Conservation (phyloP, 2,888 invertebrate genomes). For the Netelia virgata region DNA sequence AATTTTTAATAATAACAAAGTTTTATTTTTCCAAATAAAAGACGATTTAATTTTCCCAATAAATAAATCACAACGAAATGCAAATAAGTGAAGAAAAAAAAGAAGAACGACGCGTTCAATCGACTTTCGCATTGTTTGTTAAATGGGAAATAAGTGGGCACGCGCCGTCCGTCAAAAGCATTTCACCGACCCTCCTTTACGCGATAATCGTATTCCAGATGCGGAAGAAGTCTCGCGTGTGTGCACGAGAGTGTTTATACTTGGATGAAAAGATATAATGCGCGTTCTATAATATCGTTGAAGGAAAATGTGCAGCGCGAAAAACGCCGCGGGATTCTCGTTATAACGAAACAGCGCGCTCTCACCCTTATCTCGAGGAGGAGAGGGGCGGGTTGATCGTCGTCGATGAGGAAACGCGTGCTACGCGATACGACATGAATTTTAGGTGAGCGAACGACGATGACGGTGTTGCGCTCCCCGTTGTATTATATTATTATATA, state of each 20-base stretch:
- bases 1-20: too few relatives aligned
- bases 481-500: conserved; percentile 16
- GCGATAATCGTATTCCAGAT: conserved; percentile 65
- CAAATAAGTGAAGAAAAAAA: neutral
- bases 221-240: conserved; percentile 56
- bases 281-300: conserved; percentile 20
- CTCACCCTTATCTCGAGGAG: conserved; percentile 45
- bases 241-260: neutral
- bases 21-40: too few relatives aligned
- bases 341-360: conserved; percentile 54
- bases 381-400: neutral
- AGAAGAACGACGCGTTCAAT: neutral
- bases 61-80: neutral
- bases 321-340: conserved; percentile 37
- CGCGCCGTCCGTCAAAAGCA: conserved; percentile 60
- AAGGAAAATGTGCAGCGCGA: conserved; percentile 40
- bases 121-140: neutral
- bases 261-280: conserved; percentile 35
- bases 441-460: conserved; percentile 45
- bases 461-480: conserved; percentile 11
- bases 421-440: conserved; percentile 55
- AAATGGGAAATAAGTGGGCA: conserved; percentile 36
- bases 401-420: conserved; percentile 28
- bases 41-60: neutral
- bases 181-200: conserved; percentile 29